Evolutionary conservation across 2,113 vertebrate genomes (phyloP).

Genomic region (Oxyura jamaicensis): DNA sequence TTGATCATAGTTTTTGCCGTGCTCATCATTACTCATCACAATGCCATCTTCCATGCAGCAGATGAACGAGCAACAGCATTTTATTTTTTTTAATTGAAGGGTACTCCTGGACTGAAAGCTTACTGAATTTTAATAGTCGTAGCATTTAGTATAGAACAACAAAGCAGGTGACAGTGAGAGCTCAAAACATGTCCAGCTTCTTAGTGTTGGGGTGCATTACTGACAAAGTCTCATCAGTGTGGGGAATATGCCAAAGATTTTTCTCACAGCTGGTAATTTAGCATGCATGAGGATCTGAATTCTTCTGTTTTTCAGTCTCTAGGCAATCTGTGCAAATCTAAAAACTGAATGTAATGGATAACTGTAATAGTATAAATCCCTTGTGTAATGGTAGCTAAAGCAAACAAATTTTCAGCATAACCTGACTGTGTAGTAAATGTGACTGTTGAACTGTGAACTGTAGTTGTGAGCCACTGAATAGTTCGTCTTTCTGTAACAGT

Average conservation of each 20-base stretch:
- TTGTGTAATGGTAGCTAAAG: constrained; percentile 34
- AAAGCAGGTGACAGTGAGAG: background rate
- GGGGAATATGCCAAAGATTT: background rate
- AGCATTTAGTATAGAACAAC: background rate
- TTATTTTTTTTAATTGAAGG: background rate
- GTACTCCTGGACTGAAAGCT: background rate
- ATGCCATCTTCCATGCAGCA: background rate
- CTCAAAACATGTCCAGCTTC: background rate
- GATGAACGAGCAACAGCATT: background rate
- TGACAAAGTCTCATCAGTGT: background rate
- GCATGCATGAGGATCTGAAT: constrained; percentile 2
- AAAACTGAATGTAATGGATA: constrained; percentile 51
- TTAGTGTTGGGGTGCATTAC: background rate
- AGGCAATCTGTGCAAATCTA: constrained; percentile 15
- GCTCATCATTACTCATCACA: background rate
- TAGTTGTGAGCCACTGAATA: constrained; percentile 12
- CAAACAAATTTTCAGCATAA: constrained; percentile 22
- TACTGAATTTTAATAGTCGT: background rate
- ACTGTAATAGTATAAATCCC: background rate
- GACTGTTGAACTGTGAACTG: background rate
- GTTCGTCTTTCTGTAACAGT: constrained; percentile 30
- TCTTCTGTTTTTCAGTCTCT: constrained; percentile 42
- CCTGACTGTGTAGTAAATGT: background rate
- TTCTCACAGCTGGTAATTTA: constrained; percentile 5
- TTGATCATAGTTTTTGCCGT: background rate